Base-by-base conservation (phyloP, 1,140 invertebrate species). In the Meteorus sp. region DNA sequence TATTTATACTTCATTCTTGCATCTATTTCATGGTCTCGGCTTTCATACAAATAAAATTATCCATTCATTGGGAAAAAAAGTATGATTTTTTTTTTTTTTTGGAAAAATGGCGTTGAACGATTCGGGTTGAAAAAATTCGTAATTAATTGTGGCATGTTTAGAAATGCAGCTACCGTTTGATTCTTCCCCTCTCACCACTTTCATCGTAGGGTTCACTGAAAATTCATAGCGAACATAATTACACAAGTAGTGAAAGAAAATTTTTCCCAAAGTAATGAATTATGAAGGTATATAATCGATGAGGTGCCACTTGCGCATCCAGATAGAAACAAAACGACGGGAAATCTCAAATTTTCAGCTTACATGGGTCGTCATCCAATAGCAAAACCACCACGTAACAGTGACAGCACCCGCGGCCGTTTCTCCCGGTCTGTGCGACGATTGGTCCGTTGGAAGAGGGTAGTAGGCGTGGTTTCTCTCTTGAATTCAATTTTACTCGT, bases 391-490 rank as follows among this genome's bases (percentile, higher is more conserved):
- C 39, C 39, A 27, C 27, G 29, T 59, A 59, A 57, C 65, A 67
- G 59, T 70, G 70, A 71, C 71, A 72, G 65, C 65, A 60, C 62
- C 61, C 62, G 61, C 62, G 61, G 48, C 53, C 57, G 67, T 65
- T 64, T 53, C 61, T 65, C 64, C 59, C 45, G 45, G 47, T 19
- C 54, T 50, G 51, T 50, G 62, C 43, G 43, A 59, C 44, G 61
- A 74, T 74, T 74, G 72, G 72, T 60, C 60, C 61, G 56, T 54
- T 62, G 8, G 11, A 55, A 58, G 67, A 65, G 70, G 66, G 61
- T 64, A 61, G 69, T 68, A 54, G 72, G 72, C 70, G 72, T 73
- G 72, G 71, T n/a, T n/a, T n/a, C n/a, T n/a, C n/a, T n/a, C n/a
- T n/a, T n/a, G n/a, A n/a, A n/a, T n/a, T n/a, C n/a, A n/a, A n/a